A percentile compares a stretch with the other conserved stretches of the same genome.
Conservation (phyloP, 2,888 invertebrate species). For the Synanthedon formicaeformis region DNA sequence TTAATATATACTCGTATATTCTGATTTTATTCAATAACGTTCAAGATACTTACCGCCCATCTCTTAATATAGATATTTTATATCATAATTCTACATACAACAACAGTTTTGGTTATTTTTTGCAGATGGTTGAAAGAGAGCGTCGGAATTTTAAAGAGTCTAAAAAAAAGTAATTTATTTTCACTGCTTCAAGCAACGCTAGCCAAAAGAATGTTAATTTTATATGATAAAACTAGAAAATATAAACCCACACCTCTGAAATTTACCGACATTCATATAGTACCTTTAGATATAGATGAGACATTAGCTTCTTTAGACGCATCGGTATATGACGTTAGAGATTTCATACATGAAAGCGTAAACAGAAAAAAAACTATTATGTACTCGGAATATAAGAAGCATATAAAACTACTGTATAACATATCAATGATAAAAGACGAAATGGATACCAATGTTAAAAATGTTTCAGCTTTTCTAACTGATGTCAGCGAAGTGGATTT, state of each 20-base stretch:
- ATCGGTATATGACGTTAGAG: conserved; percentile 34
- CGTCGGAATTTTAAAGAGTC: conserved; percentile 15
- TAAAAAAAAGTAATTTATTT: conserved; percentile 18
- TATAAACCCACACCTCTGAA: conserved; percentile 4
- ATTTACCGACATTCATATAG: conserved; percentile 11
- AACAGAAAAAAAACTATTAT: conserved; percentile 2
- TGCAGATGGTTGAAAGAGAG: conserved; percentile 44
- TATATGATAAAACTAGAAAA: conserved; percentile 28
- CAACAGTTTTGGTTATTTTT: conserved; percentile 1
- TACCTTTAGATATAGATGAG: conserved; percentile 19
- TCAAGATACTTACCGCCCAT: too few species aligned
- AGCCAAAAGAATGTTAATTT: conserved; percentile 21
- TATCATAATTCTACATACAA: too few species aligned
- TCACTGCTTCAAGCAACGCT: conserved; percentile 29
- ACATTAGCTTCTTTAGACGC: conserved; percentile 23
- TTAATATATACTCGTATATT: too few species aligned
- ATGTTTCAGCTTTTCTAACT: too few species aligned
- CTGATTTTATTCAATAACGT: too few species aligned
- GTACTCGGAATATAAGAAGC: too few species aligned
- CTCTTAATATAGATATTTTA: too few species aligned
- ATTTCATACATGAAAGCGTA: conserved; percentile 21
- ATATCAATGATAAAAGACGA: too few species aligned
- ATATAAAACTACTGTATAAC: too few species aligned
- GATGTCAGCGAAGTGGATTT: too few species aligned
- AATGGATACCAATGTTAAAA: too few species aligned